Conservation (phyloP, 2,888 invertebrate genomes). For the Synanthedon myopaeformis region DNA sequence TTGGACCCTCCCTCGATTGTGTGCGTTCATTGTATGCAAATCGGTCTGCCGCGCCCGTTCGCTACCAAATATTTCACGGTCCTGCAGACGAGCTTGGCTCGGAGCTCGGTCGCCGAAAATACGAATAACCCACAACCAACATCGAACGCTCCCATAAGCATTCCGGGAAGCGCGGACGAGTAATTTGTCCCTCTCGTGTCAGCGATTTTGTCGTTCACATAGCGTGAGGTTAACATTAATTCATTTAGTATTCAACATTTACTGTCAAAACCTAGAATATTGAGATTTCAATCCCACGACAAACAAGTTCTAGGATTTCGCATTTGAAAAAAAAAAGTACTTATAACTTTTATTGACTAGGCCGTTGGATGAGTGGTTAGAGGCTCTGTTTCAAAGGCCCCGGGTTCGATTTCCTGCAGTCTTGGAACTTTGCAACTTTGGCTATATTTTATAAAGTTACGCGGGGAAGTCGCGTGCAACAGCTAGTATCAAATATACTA, state of each 20-base stretch:
- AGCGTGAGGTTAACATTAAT: background rate
- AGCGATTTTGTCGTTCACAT: conserved; percentile 33
- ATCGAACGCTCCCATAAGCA: conserved; percentile 36
- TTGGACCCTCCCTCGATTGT: conserved; percentile 48
- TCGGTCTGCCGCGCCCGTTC: conserved; percentile 32
- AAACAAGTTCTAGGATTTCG: no score
- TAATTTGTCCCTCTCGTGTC: conserved; percentile 58
- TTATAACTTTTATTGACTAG: no score
- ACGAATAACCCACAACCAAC: conserved; percentile 20
- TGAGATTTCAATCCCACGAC: no score
- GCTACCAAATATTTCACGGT: conserved; percentile 54
- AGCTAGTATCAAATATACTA: no score
- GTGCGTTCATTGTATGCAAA: conserved; percentile 56
- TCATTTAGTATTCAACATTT: background rate
- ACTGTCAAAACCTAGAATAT: no score
- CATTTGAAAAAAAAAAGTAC: no score
- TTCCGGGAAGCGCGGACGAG: conserved; percentile 36
- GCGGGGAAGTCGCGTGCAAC: no score
- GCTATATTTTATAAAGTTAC: no score
- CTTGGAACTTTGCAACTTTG: no score
- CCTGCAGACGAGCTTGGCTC: conserved; percentile 20
- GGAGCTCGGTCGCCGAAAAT: conserved; percentile 38
- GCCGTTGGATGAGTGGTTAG: no score
- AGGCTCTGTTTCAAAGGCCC: no score
- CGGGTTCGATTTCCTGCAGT: no score